Conservation (phyloP, 1,140 invertebrate genomes). For the Proales similis region DNA sequence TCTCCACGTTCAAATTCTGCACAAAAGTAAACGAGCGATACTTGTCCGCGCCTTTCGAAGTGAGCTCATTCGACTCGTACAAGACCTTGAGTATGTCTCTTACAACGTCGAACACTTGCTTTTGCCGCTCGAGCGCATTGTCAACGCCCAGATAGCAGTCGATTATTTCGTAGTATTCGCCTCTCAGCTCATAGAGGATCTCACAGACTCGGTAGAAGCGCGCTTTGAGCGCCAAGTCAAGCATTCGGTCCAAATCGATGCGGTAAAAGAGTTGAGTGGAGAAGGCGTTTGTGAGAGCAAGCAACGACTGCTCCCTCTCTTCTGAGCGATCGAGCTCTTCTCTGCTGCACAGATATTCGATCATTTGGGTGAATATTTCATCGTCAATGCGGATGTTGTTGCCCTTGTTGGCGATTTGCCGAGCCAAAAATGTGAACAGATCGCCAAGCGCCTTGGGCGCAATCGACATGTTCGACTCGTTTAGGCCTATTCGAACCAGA, state of each 20-base stretch:
- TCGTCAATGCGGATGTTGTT: conserved; percentile 55
- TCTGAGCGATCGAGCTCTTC: conserved; percentile 58
- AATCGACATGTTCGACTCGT: neutral
- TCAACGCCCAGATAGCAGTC: conserved; percentile 58
- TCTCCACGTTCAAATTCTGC: too few species aligned
- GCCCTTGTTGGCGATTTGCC: conserved; percentile 59
- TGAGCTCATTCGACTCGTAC: conserved; percentile 39
- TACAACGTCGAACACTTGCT: conserved; percentile 25
- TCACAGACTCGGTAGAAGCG: conserved; percentile 64
- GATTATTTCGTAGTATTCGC: conserved; percentile 58
- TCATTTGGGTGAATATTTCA: conserved; percentile 56
- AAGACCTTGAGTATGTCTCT: neutral
- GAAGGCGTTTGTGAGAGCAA: conserved; percentile 54
- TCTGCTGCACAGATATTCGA: conserved; percentile 40
- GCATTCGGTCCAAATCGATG: conserved; percentile 58
- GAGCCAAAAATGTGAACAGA: conserved; percentile 67
- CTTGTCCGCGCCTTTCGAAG: neutral
- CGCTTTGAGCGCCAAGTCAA: conserved; percentile 60
- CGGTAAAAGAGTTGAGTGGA: conserved; percentile 57
- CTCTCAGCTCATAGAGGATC: conserved; percentile 57
- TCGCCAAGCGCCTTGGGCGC: too few species aligned
- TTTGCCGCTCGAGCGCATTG: neutral
- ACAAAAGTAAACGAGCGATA: too few species aligned
- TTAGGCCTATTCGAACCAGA: conserved; percentile 24
- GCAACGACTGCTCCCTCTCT: conserved; percentile 70